Conservation (phyloP, 2,797 vertebrate species). For the Tolypeutes matacus region DNA sequence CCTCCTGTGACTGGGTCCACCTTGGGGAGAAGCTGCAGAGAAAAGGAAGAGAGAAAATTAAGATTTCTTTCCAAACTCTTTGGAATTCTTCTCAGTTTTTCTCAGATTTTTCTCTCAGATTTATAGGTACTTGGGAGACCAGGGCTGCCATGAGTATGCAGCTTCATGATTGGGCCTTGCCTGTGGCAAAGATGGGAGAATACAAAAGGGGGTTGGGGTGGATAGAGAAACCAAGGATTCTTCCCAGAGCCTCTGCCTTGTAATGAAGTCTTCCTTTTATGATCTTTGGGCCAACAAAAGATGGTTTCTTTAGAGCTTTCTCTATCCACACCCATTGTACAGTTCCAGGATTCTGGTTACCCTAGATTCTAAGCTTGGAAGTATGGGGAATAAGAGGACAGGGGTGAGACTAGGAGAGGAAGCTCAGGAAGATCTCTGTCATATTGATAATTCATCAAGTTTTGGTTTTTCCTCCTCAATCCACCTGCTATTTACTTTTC, state of each 20-base stretch:
- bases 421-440: neutral
- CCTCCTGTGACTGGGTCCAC: neutral
- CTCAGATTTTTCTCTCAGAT: neutral
- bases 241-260: neutral
- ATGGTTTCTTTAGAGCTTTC: neutral
- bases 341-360: neutral
- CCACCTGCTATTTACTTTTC: neutral
- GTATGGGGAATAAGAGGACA: too few species aligned
- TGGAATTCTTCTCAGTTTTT: neutral
- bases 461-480: neutral
- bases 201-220: neutral
- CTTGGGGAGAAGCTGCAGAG: neutral
- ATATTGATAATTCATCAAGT: neutral
- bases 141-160: neutral
- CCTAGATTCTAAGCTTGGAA: neutral
- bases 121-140: neutral
- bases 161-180: neutral
- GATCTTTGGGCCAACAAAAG: neutral
- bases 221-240: neutral
- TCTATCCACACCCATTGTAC: fast-evolving
- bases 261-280: neutral
- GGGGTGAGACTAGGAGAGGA: too few species aligned
- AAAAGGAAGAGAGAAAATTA: neutral
- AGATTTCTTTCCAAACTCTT: neutral
- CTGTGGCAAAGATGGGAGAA: neutral